Evolutionary conservation across 2,113 vertebrate genomes (phyloP).

Genomic region (Myotis davidii): DNA sequence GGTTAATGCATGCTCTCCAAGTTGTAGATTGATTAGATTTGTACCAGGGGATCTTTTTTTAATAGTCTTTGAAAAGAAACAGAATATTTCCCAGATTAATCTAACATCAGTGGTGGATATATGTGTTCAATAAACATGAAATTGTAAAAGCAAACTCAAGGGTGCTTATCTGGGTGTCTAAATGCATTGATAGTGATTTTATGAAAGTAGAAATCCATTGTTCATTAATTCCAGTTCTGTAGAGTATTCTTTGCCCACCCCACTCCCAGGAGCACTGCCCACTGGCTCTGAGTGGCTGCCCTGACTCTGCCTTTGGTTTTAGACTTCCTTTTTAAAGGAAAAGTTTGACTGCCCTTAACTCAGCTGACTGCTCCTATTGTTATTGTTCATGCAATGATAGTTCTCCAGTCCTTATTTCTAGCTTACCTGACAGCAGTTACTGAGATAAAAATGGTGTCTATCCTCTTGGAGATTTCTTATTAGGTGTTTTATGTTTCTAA

Average conservation of each 20-base stretch:
- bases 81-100: constrained; percentile 2
- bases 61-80: constrained; percentile 2
- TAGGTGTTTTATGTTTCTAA: neutral
- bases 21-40: neutral
- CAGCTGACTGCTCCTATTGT: neutral
- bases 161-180: neutral
- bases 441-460: neutral
- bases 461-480: neutral
- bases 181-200: neutral
- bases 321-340: neutral
- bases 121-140: neutral
- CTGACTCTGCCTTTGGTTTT: neutral
- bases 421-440: neutral
- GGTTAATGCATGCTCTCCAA: neutral
- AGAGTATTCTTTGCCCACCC: neutral
- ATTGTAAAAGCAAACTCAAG: neutral
- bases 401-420: neutral
- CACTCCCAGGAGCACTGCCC: fast-evolving
- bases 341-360: neutral
- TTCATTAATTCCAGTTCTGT: neutral
- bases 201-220: neutral
- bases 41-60: neutral
- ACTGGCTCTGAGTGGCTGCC: neutral
- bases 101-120: neutral
- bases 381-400: neutral